These are phyloP conservation scores for Synergus gifuensis DNA, from an alignment of 2,888 invertebrate species.

Conservation along the genomic window DNA sequence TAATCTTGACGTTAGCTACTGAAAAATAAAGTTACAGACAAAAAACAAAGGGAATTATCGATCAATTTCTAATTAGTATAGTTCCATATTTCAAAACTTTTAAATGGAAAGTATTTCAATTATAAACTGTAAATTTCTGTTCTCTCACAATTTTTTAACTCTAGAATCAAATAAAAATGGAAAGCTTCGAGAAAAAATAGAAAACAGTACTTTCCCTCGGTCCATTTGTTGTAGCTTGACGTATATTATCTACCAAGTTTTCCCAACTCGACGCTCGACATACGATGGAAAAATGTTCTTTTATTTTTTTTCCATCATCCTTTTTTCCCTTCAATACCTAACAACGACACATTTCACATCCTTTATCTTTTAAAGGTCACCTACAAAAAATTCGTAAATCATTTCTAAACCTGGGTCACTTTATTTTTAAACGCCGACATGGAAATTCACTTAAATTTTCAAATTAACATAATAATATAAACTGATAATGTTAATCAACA, in stretches of 20 bases:
- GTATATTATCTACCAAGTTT: conserved; percentile 45
- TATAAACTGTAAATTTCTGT: background rate
- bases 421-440: no score
- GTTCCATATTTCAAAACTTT: background rate
- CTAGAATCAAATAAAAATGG: background rate
- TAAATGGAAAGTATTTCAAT: background rate
- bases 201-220: conserved; percentile 1
- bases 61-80: no score
- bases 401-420: no score
- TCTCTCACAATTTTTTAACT: background rate
- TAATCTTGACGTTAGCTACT: background rate
- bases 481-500: background rate
- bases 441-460: background rate
- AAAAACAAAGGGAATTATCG: background rate
- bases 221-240: conserved; percentile 45
- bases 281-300: conserved; percentile 27
- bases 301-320: background rate
- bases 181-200: background rate
- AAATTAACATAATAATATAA: background rate
- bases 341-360: background rate
- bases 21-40: background rate
- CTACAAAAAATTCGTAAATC: background rate
- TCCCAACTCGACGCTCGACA: conserved; percentile 6
- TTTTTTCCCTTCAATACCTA: background rate
- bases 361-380: background rate